Percentiles rank a stretch among this genome's conserved stretches.
Evolutionary conservation across 2,888 invertebrate species (phyloP).

Genomic region (Acanthosepion esculentum): DNA sequence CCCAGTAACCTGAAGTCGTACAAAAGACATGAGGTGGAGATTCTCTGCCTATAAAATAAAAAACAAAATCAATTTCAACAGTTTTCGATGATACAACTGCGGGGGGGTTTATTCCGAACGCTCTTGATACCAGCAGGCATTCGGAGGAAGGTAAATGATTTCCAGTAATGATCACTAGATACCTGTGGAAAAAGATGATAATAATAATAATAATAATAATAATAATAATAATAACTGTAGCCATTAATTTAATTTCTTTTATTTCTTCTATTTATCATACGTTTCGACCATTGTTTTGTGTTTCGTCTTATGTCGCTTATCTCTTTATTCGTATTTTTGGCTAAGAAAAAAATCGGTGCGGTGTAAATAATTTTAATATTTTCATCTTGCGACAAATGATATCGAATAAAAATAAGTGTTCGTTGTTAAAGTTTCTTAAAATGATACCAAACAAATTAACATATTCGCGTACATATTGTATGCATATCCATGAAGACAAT

Average conservation of each 20-base stretch:
- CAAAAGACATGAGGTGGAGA: too few species aligned
- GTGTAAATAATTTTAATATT: neutral
- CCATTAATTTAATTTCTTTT: neutral
- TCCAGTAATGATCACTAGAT: too few species aligned
- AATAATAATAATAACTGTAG: neutral
- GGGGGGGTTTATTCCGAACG: too few species aligned
- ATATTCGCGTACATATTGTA: neutral
- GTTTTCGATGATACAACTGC: too few species aligned
- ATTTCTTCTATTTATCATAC: neutral
- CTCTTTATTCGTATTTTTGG: neutral
- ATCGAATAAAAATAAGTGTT: neutral
- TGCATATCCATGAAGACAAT: neutral
- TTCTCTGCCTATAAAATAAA: too few species aligned
- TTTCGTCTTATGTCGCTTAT: neutral
- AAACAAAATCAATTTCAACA: too few species aligned
- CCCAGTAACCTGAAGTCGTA: too few species aligned
- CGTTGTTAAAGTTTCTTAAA: neutral
- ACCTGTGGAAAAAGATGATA: too few species aligned
- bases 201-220: too few species aligned
- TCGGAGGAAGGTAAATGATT: too few species aligned
- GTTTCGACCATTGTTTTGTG: neutral
- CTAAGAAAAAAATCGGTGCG: neutral
- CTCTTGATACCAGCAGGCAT: too few species aligned
- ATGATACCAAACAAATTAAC: neutral
- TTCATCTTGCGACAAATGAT: neutral